Base-by-base conservation (phyloP, 2,113 vertebrate species). In the Tichodroma muraria region DNA sequence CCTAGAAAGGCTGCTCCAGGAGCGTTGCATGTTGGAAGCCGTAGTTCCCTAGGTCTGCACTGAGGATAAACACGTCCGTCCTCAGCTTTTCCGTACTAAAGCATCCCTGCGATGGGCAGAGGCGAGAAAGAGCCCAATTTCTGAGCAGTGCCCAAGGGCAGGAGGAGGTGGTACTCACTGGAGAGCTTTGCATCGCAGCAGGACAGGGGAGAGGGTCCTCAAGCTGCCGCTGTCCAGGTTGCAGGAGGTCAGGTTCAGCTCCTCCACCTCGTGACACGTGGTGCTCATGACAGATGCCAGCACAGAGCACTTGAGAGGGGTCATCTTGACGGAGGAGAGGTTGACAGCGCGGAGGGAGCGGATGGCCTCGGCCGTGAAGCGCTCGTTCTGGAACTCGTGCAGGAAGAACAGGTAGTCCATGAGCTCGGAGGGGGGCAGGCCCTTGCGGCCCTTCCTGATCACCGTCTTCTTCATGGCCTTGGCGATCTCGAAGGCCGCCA, bases 341-440 rank as follows among this genome's bases (percentile, higher is more conserved):
- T 98, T 96, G 94, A 99, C 95, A 30, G 89, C 81, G 52, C 95
- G 97, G 54, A 99, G 97, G 33, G 98, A 98, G 69, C 97, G 93
- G 76, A 99, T 31, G 77, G 99, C 98, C 92, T 99, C 98, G 0
- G 98, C 98, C 0, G 98, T 98, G 92, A 99, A 98, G 73, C 97
- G 97, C 88, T 98, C 98, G 27, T 99, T 99, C 97, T 99, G 99
- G 96, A 99, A 99, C 98, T 99, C 99, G 1, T 99, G 99, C 44
- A 99, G 98, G 72, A 99, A 98, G 87, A 99, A 98, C 71, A 99
- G 98, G 59, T 99, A 98, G 91, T 99, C 99, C 97, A 99, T 98
- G 80, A 99, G 96, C 97, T 99, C 99, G 0, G 98, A 98, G 2
- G 99, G 98, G 13, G 99, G 99, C 86, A 99, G 97, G 11, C 97